Evolutionary conservation across 2,113 vertebrate genomes (phyloP), one percentile per base, ranked within the genome.

Genomic region (Erpornis zantholeuca): DNA sequence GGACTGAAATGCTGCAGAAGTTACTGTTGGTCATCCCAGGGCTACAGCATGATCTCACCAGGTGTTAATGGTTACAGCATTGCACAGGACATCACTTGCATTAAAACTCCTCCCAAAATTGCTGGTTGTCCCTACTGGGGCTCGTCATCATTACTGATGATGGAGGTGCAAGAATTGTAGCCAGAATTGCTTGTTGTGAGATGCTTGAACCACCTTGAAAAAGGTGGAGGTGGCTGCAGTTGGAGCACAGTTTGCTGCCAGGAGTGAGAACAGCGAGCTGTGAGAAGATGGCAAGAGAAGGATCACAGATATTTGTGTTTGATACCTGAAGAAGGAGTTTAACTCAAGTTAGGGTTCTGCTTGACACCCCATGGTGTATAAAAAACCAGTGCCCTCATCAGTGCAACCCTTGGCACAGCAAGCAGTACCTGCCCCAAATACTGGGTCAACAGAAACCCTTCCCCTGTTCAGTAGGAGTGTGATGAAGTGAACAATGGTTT

Each of bases 401-500:
- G 1, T 40, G 15, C 31, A 76, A 1, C 38, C 14, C 3, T 60
- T 23, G 75, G 60, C 81, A 40, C 28, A 59, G 38, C 66, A 29
- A 57, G 47, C 9, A 83, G 25, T 33, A 18, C 35, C 18, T 81
- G 63, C 50, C 45, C 73, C 53, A 54, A 57, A 27, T 5, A 6
- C 38, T 53, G 70, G 38, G 31, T 17, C 28, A 36, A 2, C 16
- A 53, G n/a, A 53, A 60, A 15, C 35, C 35, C 36, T 60, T 73
- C 54, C 13, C 64, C 42, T 44, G 4, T 14, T 78, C 20, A 35
- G 31, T 5, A 25, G 31, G 24, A 12, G 14, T 8, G 5, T 10
- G 27, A 12, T 31, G 6, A 49, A 53, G 28, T 5, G 38, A 25
- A 2, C 0, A 2, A 2, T 21, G 42, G 5, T 53, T 85, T 40